Evolutionary conservation across 2,797 vertebrate species (phyloP), one percentile per base, ranked within the genome.

Genomic region (Sebastes trivittatus): DNA sequence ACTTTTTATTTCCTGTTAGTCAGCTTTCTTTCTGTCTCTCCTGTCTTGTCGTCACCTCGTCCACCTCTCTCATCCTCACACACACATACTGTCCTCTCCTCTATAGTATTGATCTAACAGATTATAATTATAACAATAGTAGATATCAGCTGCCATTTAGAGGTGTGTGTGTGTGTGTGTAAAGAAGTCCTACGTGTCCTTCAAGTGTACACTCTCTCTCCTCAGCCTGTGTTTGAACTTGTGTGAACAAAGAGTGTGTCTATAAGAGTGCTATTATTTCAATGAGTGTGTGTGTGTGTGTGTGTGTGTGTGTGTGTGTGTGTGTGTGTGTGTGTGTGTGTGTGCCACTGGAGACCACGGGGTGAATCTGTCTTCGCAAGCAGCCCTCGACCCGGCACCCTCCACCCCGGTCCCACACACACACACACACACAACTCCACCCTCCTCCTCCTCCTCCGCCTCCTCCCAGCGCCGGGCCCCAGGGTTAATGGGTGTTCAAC

Each of bases 401-500:
- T 87, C 80, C 85, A 83, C 84, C 77, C 66, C 63, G 14, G 72
- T 81, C 82, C 77, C 75, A 30, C 30, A 30, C 32, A 75, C 69
- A 72, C 60, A 81, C 78, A 76, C 63, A 38, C 58, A 34, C 77
- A 49, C n/a, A 11, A 4, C 36, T 8, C 11, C 36, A 13, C 36
- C 25, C 25, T 25, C 25, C 3, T 25, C 36, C 11, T 32, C 30
- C 34, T 11, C 34, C 30, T 32, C 25, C 67, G 71, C 91, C 84
- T 85, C 91, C 92, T 89, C 91, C 92, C 88, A 81, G 84, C 82
- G 97, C 97, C 96, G 97, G 97, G 98, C 97, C 97, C 97, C 97
- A 97, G 97, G 98, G 98, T 99, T 99, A 99, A 99, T 99, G 98
- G 98, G 98, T 99, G 98, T 99, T 99, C 97, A 99, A 99, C 98